Base-by-base conservation (phyloP, 2,888 invertebrate species). In the Stegophylla sp. region DNA sequence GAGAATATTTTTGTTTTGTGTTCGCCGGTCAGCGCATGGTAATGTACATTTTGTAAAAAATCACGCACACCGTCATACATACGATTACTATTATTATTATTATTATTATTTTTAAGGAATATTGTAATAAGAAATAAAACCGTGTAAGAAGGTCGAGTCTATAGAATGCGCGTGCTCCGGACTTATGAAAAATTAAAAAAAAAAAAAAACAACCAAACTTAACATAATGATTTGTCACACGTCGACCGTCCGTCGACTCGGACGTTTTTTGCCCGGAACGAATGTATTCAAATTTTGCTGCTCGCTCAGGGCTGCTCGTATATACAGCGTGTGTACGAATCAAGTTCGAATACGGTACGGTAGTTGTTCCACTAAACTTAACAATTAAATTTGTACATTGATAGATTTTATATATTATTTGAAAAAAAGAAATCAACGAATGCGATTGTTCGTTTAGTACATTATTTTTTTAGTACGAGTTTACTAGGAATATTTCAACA, bases 221-320 rank as follows among this genome's bases (percentile, higher is more conserved):
- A 61, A 79, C 77, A 61, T 48, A 61, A 69, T 79, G 77, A 79
- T 79, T 79, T 79, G 77, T 79, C 77, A 77, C 77, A 77, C 77
- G 77, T 69, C 69, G 61, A 74, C 72, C 76, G 75, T 63, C 34
- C 56, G 71, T 63, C 74, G 48, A 23, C 41, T 15, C 17, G 56
- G 51, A 23, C 59, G 56, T 48, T 63, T 77, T 77, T 77, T 10
- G 77, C 56, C 77, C 77, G 77, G 77, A 77, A 77, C 77, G 67
- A 77, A 77, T 77, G 45, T 56, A 76, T 76, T 76, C 76, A 76
- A 76, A 76, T 67, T 76, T 76, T 26, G 76, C 76, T 28, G 41
- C 13, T 67, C 56, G 66, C 66, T 66, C 75, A 20, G 61, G 59
- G 59, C 59, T 26, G 43, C 34, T 28, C 59, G 23, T 26, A n/a